Base-by-base conservation (phyloP, 1,140 invertebrate genomes). In the Calliphora vicina region DNA sequence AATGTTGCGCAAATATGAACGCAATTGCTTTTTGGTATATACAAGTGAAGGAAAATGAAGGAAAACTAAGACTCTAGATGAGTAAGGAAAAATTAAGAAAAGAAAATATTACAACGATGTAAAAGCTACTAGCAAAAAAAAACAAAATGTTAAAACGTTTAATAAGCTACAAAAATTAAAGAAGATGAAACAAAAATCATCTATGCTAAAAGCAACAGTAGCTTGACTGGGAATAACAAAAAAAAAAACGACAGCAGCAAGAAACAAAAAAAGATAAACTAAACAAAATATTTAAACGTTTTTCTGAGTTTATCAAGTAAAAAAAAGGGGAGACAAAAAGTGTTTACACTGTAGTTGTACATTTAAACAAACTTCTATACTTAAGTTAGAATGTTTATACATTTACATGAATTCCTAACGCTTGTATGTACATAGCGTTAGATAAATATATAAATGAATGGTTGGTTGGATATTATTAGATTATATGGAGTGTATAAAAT, bases 1-100 rank as follows among this genome's bases (percentile, higher is more conserved):
- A 89, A 89, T 89, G 88, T 89, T 86, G 87, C 86, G 86, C 88
- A 87, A 88, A 87, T 87, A 86, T 86, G 86, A 87, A 85, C 57
- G 82, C 35, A 81, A 81, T 83, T 78, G 67, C 35, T 50, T 83
- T 76, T 20, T 8, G 17, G 17, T 20, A 74, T 13, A 76, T 43
- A 4, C 6, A 13, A 43, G 17, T 20, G 15, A 27, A 57, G 23
- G 78, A 57, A 42, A 45, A 43, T 13, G 15, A 43, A 26, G n/a
- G 2, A 15, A 13, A 35, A 29, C 0, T 13, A 74, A 12, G 27
- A 29, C n/a, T n/a, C n/a, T n/a, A 74, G 1, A 26, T 29, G 25
- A 72, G 71, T 72, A 25, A 15, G 20, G 6, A 35, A 27, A 74
- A 74, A 74, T 12, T 74, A 25, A 15, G 26, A 74, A 72, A 50